These are phyloP conservation scores for Poicephalus gulielmi DNA, from an alignment of 2,113 vertebrate species.

Conservation along the genomic window DNA sequence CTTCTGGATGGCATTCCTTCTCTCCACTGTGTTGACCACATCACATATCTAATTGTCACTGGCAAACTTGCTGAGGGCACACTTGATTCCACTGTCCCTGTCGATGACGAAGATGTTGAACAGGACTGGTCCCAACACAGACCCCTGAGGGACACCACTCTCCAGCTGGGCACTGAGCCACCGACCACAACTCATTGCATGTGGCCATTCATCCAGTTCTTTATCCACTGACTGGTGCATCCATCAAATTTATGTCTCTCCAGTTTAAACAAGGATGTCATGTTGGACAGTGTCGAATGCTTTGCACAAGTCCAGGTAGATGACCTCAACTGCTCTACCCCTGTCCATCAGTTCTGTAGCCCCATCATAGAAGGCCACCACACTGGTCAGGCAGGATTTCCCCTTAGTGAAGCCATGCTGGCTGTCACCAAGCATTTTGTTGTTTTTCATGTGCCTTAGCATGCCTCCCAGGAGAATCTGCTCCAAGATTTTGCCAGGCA, in stretches of 20 bases:
- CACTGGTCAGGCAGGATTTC: background rate
- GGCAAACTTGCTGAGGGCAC: too few species aligned
- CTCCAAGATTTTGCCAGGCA: background rate
- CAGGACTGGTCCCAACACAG: background rate
- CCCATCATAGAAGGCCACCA: background rate
- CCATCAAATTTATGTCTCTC: background rate
- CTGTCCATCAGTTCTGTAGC: background rate
- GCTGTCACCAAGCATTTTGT: background rate
- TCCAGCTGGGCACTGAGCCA: background rate
- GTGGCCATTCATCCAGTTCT: background rate
- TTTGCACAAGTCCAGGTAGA: background rate
- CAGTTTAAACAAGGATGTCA: background rate
- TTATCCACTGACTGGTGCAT: background rate
- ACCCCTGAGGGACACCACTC: background rate
- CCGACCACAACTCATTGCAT: background rate
- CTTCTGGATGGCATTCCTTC: too few species aligned
- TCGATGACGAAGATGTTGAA: background rate
- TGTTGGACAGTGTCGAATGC: background rate
- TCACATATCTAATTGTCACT: too few species aligned
- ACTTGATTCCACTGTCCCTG: too few species aligned
- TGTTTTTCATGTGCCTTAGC: background rate
- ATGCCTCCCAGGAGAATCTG: background rate
- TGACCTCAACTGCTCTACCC: background rate
- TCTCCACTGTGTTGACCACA: too few species aligned
- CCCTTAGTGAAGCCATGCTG: background rate